Evolutionary conservation across 2,113 vertebrate species (phyloP), one percentile per base, ranked within the genome.

Genomic region (Callorhinus ursinus): DNA sequence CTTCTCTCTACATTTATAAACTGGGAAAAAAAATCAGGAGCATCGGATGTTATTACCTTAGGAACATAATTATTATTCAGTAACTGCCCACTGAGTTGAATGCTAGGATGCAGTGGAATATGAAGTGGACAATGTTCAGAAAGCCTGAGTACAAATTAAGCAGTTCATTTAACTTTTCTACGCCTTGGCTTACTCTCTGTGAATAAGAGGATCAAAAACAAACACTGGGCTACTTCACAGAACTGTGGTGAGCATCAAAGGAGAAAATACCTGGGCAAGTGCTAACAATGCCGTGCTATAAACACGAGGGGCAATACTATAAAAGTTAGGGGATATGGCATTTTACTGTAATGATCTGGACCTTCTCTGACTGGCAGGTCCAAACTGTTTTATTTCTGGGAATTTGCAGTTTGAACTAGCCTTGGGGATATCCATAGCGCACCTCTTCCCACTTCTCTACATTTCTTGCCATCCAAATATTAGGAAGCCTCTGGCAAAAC

Each of bases 1-100:
- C 51, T 83, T 92, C 36, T 49, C 97, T 95, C 33, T 81, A 61
- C 42, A 31, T 31, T 77, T 51, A 72, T 46, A 93, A 84, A 92
- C 8, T n/a, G 39, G 24, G 46, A 96, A 74, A 71, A 65, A 81
- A 93, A 96, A 53, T 55, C 53, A 92, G 46, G 21, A 81, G 12
- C 36, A 83, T 7, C 80, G 26, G 24, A 69, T 93, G 49, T 42
- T 94, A 90, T 21, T 86, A 74, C 72, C 93, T 14, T 46, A 80
- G 72, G 26, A 85, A 84, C 14, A 71, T 21, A 57, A 82, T n/a
- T 42, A 91, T 55, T 87, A 87, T 31, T 89, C 21, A 95, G 33
- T 87, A 95, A 95, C 88, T 36, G 7, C 2, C 26, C 67, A 93
- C 0, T 65, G 0, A 83, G 12, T 33, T 86, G 39, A 92, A 72